Conservation (phyloP, 2,113 vertebrate genomes). For the Theristicus caerulescens region DNA sequence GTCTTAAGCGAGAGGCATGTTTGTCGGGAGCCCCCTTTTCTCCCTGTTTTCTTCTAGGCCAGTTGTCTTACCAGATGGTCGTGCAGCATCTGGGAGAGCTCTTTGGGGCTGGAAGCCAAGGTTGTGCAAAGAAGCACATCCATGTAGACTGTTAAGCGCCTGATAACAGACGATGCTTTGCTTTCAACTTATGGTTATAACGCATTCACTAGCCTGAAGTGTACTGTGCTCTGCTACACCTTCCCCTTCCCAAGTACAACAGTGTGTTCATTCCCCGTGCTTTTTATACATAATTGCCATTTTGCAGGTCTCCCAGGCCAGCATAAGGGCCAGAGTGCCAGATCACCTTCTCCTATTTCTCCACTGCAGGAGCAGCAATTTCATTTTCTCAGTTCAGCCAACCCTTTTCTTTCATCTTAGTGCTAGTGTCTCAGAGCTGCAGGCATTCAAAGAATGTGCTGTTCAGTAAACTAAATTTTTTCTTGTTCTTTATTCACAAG, state of each 20-base stretch:
- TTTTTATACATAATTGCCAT: background rate
- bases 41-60: background rate
- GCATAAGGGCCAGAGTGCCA: background rate
- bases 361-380: background rate
- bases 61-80: background rate
- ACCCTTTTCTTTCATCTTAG: background rate
- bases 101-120: background rate
- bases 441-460: conserved; percentile 18
- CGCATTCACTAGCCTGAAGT: background rate
- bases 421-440: background rate
- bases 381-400: background rate
- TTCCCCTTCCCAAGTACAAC: background rate
- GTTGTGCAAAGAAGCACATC: background rate
- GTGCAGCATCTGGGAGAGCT: background rate
- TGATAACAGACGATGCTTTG: background rate
- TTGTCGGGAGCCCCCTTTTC: background rate
- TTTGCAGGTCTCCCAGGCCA: background rate
- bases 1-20: background rate
- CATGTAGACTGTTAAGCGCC: background rate
- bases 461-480: background rate
- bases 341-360: background rate
- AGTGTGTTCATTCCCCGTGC: background rate
- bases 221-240: background rate
- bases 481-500: background rate
- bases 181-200: background rate